Base-by-base conservation (phyloP, 2,888 invertebrate species). In the Eupithecia pulchellata region DNA sequence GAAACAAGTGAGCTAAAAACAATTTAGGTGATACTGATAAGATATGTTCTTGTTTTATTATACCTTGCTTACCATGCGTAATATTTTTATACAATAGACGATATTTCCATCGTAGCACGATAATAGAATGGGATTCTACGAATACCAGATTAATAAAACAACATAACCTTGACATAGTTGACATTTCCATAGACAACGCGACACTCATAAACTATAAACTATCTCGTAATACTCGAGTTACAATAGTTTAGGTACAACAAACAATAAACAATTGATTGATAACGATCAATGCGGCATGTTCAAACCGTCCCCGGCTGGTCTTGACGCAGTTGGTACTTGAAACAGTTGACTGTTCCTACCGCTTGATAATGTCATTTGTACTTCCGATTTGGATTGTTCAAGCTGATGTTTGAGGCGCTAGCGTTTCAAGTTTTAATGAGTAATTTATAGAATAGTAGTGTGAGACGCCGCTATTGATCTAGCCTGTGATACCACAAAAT, bases 311-410 rank as follows among this genome's bases (percentile, higher is more conserved):
- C 29, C n/a, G 32, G 13, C 4, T 52, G 30, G 58, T 30, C 30
- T 78, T 75, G 74, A 55, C 82, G 81, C 80, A 76, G 77, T 67
- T 75, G 77, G 78, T 75, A 73, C 83, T 87, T 84, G 74, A 82
- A 69, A 75, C 86, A 88, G 88, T 85, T 86, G 52, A 62, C n/a
- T 84, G 84, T 86, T 71, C 82, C 14, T 62, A 78, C 81, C 77
- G 77, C 82, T 81, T 78, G 81, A 81, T 85, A 81, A 83, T 84
- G 81, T 85, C 82, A 86, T 86, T 88, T 83, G 79, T 81, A 89
- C 88, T 90, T 91, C 89, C 90, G 90, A 89, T 83, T 84, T 85
- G 52, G 52, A 13, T 25, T 39, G 75, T 42, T 13, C 68, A 73
- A 75, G 77, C 32, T 9, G 69, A 73, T 77, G 65, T 57, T 25